These are phyloP conservation scores for Pachycephala philippinensis DNA, from an alignment of 2,113 vertebrate genomes.

Conservation along the genomic window DNA sequence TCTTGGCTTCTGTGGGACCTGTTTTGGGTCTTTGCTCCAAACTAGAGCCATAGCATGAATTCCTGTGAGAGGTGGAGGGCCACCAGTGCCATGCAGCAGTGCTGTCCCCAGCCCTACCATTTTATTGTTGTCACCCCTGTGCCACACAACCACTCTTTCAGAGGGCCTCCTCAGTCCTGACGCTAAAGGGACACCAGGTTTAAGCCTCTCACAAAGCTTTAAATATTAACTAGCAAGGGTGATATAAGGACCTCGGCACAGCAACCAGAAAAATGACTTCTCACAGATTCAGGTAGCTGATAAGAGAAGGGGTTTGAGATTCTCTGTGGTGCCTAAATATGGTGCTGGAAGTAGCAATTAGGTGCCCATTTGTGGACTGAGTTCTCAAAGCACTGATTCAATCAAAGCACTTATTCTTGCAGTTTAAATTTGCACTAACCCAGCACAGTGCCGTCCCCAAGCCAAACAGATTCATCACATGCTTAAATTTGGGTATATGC, in stretches of 20 bases:
- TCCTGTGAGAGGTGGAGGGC: not conserved
- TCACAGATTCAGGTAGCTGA: not conserved
- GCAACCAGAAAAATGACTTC: not conserved
- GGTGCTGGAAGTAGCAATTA: not conserved
- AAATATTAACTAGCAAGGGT: not conserved
- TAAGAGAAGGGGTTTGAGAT: not conserved
- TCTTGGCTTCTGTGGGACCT: not conserved
- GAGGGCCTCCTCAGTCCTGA: not conserved
- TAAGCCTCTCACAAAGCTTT: not conserved
- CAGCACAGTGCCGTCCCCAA: not conserved
- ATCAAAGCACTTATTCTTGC: not conserved
- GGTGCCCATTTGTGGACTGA: not conserved
- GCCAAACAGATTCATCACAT: not conserved
- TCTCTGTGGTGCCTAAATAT: not conserved
- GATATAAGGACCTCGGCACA: not conserved
- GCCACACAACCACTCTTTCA: not conserved
- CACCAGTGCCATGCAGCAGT: not conserved
- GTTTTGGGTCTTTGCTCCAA: not conserved
- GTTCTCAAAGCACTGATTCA: not conserved
- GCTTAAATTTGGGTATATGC: not conserved
- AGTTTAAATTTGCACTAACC: not conserved
- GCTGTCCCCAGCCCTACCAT: not conserved
- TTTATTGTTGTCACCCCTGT: not conserved
- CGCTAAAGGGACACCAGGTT: not conserved
- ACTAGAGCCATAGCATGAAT: not conserved